A percentile compares a stretch with the other conserved stretches of the same genome.
phyloP scores from a whole-genome alignment of 2,113 vertebrate species.

The Pomatorhinus ruficollis region DNA sequence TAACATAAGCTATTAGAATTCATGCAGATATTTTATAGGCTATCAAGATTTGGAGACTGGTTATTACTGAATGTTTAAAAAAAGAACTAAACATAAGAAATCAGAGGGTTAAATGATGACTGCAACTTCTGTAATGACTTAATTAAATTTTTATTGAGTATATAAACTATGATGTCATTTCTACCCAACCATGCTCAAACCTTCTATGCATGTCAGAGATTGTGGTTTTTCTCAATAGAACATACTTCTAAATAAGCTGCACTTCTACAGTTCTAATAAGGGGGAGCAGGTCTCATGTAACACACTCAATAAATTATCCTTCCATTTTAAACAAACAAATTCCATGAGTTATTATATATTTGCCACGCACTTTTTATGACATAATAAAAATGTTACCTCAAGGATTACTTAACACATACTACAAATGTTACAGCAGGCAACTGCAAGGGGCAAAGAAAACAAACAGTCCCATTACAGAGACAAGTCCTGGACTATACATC shows the following conservation, averaged over 20 bases:
- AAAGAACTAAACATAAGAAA: constrained; percentile 80
- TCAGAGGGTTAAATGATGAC: constrained; percentile 85
- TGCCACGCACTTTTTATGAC: constrained; percentile 85
- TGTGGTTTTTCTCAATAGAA: constrained; percentile 78
- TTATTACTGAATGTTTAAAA: constrained; percentile 80
- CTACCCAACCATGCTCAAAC: constrained; percentile 74
- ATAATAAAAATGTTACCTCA: constrained; percentile 86
- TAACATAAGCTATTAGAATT: constrained; percentile 80
- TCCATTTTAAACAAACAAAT: constrained; percentile 85
- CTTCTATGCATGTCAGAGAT: constrained; percentile 72
- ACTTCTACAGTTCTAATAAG: constrained; percentile 78
- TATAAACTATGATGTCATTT: constrained; percentile 84
- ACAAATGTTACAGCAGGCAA: constrained; percentile 84
- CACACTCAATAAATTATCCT: constrained; percentile 87
- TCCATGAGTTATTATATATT: constrained; percentile 85
- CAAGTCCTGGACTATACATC: constrained; percentile 70
- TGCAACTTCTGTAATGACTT: constrained; percentile 85
- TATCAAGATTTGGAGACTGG: constrained; percentile 75
- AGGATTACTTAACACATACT: constrained; percentile 87
- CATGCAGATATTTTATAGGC: constrained; percentile 81
- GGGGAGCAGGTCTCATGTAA: constrained; percentile 81
- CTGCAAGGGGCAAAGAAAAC: constrained; percentile 84
- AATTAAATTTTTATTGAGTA: constrained; percentile 85
- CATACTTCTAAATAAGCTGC: constrained; percentile 77
- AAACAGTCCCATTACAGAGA: constrained; percentile 78